Evolutionary conservation across 1,140 invertebrate species (phyloP).

Genomic region (Homarus americanus): DNA sequence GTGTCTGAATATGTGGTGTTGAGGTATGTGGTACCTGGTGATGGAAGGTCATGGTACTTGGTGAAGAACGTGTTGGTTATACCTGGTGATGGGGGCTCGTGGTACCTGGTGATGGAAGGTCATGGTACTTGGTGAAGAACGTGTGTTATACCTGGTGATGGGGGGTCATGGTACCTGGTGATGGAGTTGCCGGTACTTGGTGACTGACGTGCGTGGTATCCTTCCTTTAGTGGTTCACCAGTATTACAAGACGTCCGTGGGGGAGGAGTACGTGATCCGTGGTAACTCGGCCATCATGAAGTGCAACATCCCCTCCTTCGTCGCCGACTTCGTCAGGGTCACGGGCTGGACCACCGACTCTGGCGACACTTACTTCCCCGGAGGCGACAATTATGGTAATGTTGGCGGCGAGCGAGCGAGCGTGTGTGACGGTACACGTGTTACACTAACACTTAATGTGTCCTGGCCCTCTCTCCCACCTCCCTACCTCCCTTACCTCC

Average conservation of each 20-base stretch:
- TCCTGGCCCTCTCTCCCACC: background rate
- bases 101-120: too few relatives aligned
- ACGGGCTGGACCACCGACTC: conserved; percentile 88
- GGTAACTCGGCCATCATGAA: conserved; percentile 92
- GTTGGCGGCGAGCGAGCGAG: background rate
- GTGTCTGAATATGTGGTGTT: too few relatives aligned
- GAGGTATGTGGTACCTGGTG: too few relatives aligned
- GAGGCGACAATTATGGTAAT: conserved; percentile 24
- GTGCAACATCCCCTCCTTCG: conserved; percentile 92
- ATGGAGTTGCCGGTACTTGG: too few relatives aligned
- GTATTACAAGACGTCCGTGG: conserved; percentile 88
- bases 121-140: too few relatives aligned
- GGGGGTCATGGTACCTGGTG: too few relatives aligned
- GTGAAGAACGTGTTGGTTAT: too few relatives aligned
- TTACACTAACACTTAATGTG: background rate
- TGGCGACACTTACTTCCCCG: conserved; percentile 75
- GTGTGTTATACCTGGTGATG: too few relatives aligned
- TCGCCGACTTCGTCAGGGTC: conserved; percentile 91
- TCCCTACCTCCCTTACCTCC: background rate
- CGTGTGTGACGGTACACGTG: background rate
- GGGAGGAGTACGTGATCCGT: conserved; percentile 91
- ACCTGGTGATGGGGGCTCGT: too few relatives aligned
- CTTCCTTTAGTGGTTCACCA: conserved; percentile 92
- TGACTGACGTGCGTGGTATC: too few relatives aligned
- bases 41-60: too few relatives aligned